Conservation (phyloP, 2,797 vertebrate species). For the Spizella passerina region DNA sequence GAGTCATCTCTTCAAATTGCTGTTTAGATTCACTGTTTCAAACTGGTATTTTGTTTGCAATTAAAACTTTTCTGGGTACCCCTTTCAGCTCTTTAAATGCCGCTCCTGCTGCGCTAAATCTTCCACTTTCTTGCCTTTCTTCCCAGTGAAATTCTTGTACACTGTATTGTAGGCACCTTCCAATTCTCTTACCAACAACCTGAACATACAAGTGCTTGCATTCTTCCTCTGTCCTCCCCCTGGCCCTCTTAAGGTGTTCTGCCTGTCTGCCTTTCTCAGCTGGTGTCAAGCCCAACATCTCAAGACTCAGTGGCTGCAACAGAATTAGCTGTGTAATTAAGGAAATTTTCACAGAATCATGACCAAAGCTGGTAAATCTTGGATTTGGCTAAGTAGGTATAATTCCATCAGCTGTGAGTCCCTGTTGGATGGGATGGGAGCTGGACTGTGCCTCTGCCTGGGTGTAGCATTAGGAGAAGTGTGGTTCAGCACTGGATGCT, state of each 20-base stretch:
- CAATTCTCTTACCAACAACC: background rate
- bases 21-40: background rate
- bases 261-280: background rate
- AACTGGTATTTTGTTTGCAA: background rate
- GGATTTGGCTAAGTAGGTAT: background rate
- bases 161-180: background rate
- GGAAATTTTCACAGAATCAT: background rate
- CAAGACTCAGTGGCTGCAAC: background rate
- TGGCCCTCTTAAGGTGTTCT: background rate
- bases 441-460: background rate
- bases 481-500: slow-evolving; percentile 18
- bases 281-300: background rate
- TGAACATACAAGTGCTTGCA: background rate
- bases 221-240: background rate
- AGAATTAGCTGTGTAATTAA: background rate
- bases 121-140: background rate
- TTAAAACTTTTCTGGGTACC: background rate
- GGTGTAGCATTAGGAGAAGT: background rate
- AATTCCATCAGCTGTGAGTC: background rate
- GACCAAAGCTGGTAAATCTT: background rate
- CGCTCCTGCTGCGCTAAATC: background rate
- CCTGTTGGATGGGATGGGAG: fast-evolving
- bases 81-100: background rate
- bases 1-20: background rate
- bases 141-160: background rate